Conservation (phyloP, 2,113 vertebrate genomes). For the Noctilio leporinus region DNA sequence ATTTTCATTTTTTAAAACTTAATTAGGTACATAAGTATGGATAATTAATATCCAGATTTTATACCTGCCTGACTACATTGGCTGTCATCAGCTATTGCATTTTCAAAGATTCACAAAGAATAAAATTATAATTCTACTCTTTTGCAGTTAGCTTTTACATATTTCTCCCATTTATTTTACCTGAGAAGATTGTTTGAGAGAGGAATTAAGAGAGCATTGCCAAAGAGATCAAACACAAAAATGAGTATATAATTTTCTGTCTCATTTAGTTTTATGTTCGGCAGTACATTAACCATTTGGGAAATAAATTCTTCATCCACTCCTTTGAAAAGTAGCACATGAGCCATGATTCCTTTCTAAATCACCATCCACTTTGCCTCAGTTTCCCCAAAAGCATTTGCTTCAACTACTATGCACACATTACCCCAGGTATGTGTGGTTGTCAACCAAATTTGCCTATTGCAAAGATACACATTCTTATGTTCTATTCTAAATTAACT, state of each 20-base stretch:
- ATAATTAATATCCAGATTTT: not conserved
- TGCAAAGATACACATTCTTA: not conserved
- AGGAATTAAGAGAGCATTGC: not conserved
- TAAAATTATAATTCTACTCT: not conserved
- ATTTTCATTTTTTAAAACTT: constrained; percentile 34
- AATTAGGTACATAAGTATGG: not conserved
- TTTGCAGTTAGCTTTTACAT: not conserved
- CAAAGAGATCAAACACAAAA: constrained; percentile 11
- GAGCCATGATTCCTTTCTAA: not conserved
- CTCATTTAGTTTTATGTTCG: constrained; percentile 15
- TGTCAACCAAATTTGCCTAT: not conserved
- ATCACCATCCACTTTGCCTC: not conserved
- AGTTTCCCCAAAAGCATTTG: not conserved
- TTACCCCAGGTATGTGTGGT: too few species aligned
- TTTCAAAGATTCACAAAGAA: constrained; percentile 6
- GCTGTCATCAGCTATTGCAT: not conserved
- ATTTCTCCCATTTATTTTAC: not conserved
- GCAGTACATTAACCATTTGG: not conserved
- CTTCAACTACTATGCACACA: not conserved
- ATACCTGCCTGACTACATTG: not conserved
- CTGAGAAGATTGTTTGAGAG: not conserved
- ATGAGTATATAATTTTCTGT: not conserved
- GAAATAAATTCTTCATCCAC: not conserved
- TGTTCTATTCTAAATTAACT: not conserved
- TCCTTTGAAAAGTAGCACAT: not conserved